phyloP scores from a whole-genome alignment of 1,140 invertebrate genomes.

The Cydia splendana region DNA sequence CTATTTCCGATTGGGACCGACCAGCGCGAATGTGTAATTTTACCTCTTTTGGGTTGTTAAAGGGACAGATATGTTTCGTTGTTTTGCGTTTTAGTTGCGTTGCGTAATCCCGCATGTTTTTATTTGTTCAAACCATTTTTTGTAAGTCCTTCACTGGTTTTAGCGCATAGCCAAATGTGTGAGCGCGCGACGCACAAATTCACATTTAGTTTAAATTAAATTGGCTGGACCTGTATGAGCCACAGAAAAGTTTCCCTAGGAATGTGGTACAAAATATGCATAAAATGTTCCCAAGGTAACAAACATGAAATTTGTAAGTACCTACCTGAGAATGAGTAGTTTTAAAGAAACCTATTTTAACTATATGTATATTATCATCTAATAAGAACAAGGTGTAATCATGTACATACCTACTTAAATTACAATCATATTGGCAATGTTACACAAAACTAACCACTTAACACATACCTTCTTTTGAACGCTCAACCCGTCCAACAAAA shows the following conservation, averaged over 20 bases:
- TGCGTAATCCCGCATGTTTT: background rate
- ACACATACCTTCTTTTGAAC: constrained; percentile 35
- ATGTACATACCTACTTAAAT: background rate
- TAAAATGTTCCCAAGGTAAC: no score
- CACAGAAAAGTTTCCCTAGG: no score
- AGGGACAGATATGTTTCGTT: background rate
- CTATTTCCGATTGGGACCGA: constrained; percentile 54
- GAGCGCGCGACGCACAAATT: no score
- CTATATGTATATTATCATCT: no score
- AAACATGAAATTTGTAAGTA: no score
- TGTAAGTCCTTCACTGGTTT: no score
- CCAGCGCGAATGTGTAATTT: constrained; percentile 35
- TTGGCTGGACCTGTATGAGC: no score
- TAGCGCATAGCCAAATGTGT: no score
- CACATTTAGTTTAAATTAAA: no score
- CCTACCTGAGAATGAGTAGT: no score
- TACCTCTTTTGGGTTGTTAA: background rate
- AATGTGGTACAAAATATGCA: no score
- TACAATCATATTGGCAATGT: background rate
- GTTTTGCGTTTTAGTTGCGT: background rate
- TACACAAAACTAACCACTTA: background rate
- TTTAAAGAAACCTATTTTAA: no score
- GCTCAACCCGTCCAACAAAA: constrained; percentile 16
- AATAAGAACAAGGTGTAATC: background rate
- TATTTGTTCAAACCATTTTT: background rate